Conservation (phyloP, 2,888 invertebrate species). For the Orgyia antiqua region DNA sequence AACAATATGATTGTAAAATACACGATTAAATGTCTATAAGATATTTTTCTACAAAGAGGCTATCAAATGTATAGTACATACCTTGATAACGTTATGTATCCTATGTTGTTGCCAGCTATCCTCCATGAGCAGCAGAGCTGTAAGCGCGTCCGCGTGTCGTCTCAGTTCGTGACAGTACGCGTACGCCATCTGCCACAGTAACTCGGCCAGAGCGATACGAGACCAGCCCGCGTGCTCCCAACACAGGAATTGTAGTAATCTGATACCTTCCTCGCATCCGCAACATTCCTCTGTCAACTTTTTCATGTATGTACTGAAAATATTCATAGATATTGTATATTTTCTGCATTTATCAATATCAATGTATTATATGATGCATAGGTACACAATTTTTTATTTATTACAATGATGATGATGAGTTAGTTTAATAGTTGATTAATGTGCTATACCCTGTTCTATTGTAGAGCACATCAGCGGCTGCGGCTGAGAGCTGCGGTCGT, state of each 20-base stretch:
- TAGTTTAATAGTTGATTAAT: too few relatives aligned
- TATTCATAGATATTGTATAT: too few relatives aligned
- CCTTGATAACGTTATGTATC: conserved; percentile 95
- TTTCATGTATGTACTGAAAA: conserved; percentile 85
- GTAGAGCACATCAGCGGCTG: conserved; percentile 90
- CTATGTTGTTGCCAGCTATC: conserved; percentile 98
- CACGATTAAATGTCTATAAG: too few relatives aligned
- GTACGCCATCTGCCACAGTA: conserved; percentile 93
- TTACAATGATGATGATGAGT: too few relatives aligned
- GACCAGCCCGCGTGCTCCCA: conserved; percentile 99
- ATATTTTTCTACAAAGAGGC: too few relatives aligned
- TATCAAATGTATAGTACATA: too few relatives aligned
- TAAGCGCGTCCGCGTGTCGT: conserved; percentile 92
- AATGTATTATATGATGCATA: too few relatives aligned
- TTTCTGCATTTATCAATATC: too few relatives aligned
- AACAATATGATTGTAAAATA: too few relatives aligned
- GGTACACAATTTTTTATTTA: too few relatives aligned
- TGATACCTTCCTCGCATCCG: conserved; percentile 93
- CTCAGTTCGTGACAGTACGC: conserved; percentile 96
- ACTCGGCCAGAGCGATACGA: conserved; percentile 90
- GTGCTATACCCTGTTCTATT: conserved; percentile 86
- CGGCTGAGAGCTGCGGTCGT: conserved; percentile 56
- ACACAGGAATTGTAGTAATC: conserved; percentile 93
- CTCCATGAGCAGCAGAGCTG: conserved; percentile 92
- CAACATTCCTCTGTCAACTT: conserved; percentile 97